These are phyloP conservation scores for Cheilosia scutellata DNA, from an alignment of 2,888 invertebrate genomes.

Conservation along the genomic window DNA sequence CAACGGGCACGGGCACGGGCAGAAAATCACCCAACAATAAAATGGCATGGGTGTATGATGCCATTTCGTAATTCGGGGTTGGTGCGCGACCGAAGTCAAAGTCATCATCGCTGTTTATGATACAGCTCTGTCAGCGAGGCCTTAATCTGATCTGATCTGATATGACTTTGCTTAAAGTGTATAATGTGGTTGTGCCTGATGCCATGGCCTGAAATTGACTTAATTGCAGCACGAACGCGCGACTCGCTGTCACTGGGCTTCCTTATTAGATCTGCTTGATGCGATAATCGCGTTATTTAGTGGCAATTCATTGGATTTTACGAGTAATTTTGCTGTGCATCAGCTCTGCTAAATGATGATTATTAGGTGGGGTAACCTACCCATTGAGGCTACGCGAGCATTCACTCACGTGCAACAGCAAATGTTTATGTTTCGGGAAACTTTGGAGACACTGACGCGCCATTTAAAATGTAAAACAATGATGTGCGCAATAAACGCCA, in stretches of 20 bases:
- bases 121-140: conserved; percentile 71
- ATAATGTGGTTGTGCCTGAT: background rate
- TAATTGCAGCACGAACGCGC: conserved; percentile 72
- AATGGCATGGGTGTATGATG: conserved; percentile 69
- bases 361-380: conserved; percentile 61
- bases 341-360: conserved; percentile 64
- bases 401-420: conserved; percentile 53
- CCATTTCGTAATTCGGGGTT: conserved; percentile 75
- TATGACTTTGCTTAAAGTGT: conserved; percentile 64
- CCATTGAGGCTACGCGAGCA: conserved; percentile 30
- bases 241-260: conserved; percentile 68
- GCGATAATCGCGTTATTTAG: conserved; percentile 71
- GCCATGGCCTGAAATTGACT: conserved; percentile 71
- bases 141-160: conserved; percentile 75
- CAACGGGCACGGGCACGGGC: conserved; percentile 32
- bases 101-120: conserved; percentile 71
- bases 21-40: conserved; percentile 60
- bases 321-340: conserved; percentile 72
- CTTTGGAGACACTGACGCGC: conserved; percentile 17
- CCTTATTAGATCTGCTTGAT: conserved; percentile 72
- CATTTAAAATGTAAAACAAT: conserved; percentile 37
- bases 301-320: conserved; percentile 71
- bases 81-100: conserved; percentile 71
- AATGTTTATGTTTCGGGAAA: conserved; percentile 46
- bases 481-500: conserved; percentile 26